Base-by-base conservation (phyloP, 2,797 vertebrate genomes). In the Rhynchotus rufescens region DNA sequence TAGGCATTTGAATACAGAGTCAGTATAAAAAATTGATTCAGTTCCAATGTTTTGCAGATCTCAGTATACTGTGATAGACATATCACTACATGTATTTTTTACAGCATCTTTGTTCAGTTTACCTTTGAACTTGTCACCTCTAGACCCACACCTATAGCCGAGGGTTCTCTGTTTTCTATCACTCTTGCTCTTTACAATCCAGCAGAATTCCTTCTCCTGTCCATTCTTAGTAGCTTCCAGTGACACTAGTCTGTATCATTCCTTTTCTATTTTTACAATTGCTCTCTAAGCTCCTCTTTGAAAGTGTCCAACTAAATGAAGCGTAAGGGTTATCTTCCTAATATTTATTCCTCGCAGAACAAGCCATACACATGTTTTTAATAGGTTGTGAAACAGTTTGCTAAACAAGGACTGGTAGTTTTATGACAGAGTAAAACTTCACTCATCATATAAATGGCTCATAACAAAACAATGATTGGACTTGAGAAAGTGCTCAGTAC, bases 1-100 rank as follows among this genome's bases (percentile, higher is more conserved):
- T 84, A 92, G 82, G 94, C 92, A 95, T 92, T 95, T 90, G 95
- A 95, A 92, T 56, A 95, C 75, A 96, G 91, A 96, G 79, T 85
- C 88, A 96, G 91, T 80, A 94, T 67, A 80, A 32, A 61, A 80
- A 71, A 61, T 2, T 34, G 15, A 88, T 90, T 84, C 52, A 92
- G 45, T 92, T 81, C 67, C 69, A 84, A 78, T 2, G 45, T 64
- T 92, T 79, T 0, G 7, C 86, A 87, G 59, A 78, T 36, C 71
- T 80, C 80, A 77, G 16, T 42, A 66, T 30, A 66, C 66, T 91
- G 32, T 82, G 77, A 77, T 85, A 87, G 77, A 86, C 73, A 91
- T 7, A 91, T 77, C 47, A 79, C 86, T 92, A 85, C 26, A 28
- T 52, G 80, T 2, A 86, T 15, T 73, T 84, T 72, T 80, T 69